These are phyloP conservation scores for Pogonus chalceus DNA, from an alignment of 1,140 invertebrate genomes.

Conservation along the genomic window DNA sequence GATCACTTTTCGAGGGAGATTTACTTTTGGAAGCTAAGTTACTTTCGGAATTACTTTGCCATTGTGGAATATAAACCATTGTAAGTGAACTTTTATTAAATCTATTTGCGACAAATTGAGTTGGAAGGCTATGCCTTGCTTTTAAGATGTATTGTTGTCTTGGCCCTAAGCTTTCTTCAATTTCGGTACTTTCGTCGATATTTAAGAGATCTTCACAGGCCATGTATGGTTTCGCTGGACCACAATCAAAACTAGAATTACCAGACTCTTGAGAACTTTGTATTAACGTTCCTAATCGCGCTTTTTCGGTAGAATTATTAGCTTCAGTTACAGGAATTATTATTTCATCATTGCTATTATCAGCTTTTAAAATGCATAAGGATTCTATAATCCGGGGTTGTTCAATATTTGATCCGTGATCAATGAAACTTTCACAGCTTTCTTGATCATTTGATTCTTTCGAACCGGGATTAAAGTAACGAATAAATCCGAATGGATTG, in stretches of 20 bases:
- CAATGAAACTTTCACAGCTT: constrained; percentile 38
- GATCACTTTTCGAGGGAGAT: neutral
- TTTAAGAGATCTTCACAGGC: constrained; percentile 55
- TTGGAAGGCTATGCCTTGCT: constrained; percentile 36
- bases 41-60: constrained; percentile 36
- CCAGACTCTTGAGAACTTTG: constrained; percentile 40
- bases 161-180: constrained; percentile 17
- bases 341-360: constrained; percentile 4
- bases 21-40: constrained; percentile 23
- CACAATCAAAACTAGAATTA: constrained; percentile 44
- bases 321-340: constrained; percentile 4
- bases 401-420: constrained; percentile 28
- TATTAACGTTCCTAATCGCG: constrained; percentile 29
- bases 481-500: constrained; percentile 52
- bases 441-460: constrained; percentile 25
- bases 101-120: constrained; percentile 44
- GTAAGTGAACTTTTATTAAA: constrained; percentile 42
- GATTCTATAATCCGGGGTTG: neutral
- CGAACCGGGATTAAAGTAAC: constrained; percentile 45
- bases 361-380: too few relatives aligned
- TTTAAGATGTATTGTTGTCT: constrained; percentile 21
- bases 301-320: constrained; percentile 33
- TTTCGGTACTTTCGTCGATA: constrained; percentile 44
- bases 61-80: constrained; percentile 42
- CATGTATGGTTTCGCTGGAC: constrained; percentile 38